Evolutionary conservation across 2,113 vertebrate species (phyloP).

Genomic region (Prochilodus magdalenae): DNA sequence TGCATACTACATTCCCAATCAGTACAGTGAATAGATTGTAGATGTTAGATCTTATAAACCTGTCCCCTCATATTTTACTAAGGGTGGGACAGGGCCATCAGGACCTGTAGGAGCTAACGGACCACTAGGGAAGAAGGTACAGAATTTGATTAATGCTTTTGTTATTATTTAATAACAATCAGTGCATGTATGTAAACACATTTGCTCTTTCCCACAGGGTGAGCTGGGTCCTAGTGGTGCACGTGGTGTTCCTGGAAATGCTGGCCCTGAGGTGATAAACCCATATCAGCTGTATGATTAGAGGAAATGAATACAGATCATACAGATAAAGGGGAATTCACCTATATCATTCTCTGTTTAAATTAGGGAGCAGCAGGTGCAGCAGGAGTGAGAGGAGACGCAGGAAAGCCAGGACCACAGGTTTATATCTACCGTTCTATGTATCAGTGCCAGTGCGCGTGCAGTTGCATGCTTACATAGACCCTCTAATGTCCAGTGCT

Average conservation of each 20-base stretch:
- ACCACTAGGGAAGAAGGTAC: conserved; percentile 81
- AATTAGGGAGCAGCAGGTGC: conserved; percentile 77
- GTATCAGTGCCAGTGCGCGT: no score
- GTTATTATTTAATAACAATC: no score
- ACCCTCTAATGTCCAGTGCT: background rate
- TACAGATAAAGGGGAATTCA: background rate
- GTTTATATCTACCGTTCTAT: conserved; percentile 68
- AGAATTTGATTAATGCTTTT: background rate
- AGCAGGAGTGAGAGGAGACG: conserved; percentile 77
- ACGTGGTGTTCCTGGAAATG: conserved; percentile 55
- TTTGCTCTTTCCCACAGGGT: conserved; percentile 61
- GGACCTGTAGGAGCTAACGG: conserved; percentile 77
- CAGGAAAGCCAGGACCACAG: conserved; percentile 69
- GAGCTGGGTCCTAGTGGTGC: conserved; percentile 63
- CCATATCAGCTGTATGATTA: background rate
- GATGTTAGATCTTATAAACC: background rate
- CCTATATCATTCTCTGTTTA: background rate
- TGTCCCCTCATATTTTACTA: conserved; percentile 17
- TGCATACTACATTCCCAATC: background rate
- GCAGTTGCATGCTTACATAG: background rate
- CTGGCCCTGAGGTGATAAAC: conserved; percentile 64
- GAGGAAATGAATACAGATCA: background rate
- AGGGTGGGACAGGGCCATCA: conserved; percentile 71
- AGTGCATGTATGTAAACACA: background rate
- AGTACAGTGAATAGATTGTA: background rate